Conservation (phyloP, 2,797 vertebrate genomes). For the Orientallactaga sibirica region DNA sequence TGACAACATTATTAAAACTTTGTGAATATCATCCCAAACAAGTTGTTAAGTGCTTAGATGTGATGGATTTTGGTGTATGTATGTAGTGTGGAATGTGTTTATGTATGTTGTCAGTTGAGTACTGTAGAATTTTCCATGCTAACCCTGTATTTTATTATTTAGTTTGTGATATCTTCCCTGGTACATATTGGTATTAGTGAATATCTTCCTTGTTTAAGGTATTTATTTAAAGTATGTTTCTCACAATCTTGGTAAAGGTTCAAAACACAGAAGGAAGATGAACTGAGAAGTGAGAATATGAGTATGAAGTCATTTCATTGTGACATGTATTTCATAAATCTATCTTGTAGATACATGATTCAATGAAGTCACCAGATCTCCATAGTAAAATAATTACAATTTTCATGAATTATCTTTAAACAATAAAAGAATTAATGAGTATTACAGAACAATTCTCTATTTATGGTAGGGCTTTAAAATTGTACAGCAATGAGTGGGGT, state of each 20-base stretch:
- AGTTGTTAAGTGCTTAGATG: neutral
- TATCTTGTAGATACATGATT: slow-evolving; percentile 75
- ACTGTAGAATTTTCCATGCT: neutral
- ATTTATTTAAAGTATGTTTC: slow-evolving; percentile 21
- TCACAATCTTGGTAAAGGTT: slow-evolving; percentile 70
- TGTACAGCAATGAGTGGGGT: too few relatives aligned
- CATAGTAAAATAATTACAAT: slow-evolving; percentile 70
- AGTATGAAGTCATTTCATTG: slow-evolving; percentile 81
- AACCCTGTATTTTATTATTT: neutral
- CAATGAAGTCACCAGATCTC: slow-evolving; percentile 75
- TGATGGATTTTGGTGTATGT: neutral
- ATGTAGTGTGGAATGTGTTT: too few relatives aligned
- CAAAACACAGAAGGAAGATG: slow-evolving; percentile 61
- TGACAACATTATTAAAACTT: neutral
- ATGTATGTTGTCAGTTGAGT: neutral
- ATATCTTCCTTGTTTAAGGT: neutral
- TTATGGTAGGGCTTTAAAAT: too few relatives aligned
- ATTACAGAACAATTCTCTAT: slow-evolving; percentile 31
- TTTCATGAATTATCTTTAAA: slow-evolving; percentile 78
- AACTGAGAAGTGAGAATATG: slow-evolving; percentile 81
- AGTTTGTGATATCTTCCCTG: neutral
- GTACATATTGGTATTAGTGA: neutral
- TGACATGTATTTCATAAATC: slow-evolving; percentile 62
- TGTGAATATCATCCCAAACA: neutral
- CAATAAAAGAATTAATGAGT: slow-evolving; percentile 70